Percentiles rank a stretch among this genome's conserved stretches.
Conservation (phyloP, 2,113 vertebrate genomes). For the Fulica atra region DNA sequence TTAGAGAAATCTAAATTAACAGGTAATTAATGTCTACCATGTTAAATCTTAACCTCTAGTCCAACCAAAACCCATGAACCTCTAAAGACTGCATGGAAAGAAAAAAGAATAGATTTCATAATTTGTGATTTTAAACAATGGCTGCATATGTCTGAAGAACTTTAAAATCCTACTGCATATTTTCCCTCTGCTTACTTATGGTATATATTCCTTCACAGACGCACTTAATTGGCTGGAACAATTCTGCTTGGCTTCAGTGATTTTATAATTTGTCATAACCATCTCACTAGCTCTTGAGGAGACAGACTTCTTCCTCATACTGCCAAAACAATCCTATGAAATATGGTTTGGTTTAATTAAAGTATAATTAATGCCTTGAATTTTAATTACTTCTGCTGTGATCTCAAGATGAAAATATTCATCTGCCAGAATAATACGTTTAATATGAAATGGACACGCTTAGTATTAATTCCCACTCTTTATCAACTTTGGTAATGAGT, state of each 20-base stretch:
- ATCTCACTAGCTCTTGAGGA: neutral
- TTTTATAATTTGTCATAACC: slow-evolving; percentile 31
- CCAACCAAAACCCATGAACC: neutral
- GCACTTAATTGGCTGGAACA: slow-evolving; percentile 32
- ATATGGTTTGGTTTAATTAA: slow-evolving; percentile 32
- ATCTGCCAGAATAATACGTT: slow-evolving; percentile 5
- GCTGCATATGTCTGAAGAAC: neutral
- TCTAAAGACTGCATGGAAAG: neutral
- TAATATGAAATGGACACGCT: neutral
- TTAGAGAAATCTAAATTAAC: neutral
- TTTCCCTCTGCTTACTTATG: neutral
- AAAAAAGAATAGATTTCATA: neutral
- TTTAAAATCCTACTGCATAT: neutral
- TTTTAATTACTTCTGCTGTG: slow-evolving; percentile 52
- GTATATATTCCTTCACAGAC: neutral
- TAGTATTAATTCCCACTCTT: slow-evolving; percentile 10
- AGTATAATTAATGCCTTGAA: slow-evolving; percentile 38
- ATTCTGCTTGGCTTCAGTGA: slow-evolving; percentile 46
- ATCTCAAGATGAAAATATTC: slow-evolving; percentile 50
- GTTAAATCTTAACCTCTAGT: neutral
- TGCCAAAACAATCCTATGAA: slow-evolving; percentile 40
- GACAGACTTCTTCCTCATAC: neutral
- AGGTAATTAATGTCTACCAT: neutral
- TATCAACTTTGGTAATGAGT: slow-evolving; percentile 28
- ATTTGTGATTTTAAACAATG: neutral